Evolutionary conservation across 2,113 vertebrate species (phyloP).

Genomic region (Mirza zaza): DNA sequence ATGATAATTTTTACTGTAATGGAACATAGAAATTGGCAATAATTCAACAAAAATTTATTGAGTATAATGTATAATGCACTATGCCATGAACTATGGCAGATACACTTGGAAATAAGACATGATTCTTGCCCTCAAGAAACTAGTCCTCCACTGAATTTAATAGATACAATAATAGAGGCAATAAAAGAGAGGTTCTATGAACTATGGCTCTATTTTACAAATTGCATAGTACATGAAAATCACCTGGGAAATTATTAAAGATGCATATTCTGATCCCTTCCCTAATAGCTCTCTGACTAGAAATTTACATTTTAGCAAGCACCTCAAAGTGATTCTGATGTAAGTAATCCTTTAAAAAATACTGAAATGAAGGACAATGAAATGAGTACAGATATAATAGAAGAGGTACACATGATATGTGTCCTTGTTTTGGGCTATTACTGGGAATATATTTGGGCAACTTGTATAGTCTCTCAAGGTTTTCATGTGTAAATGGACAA

Average conservation of each 20-base stretch:
- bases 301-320: constrained; percentile 34
- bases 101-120: background rate
- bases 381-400: background rate
- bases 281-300: background rate
- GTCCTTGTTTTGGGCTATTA: background rate
- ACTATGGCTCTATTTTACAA: background rate
- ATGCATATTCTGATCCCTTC: background rate
- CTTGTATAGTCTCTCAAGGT: background rate
- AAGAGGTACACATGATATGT: background rate
- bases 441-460: background rate
- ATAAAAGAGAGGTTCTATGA: constrained; percentile 1
- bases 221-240: constrained; percentile 18
- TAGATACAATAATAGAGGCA: background rate
- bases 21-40: constrained; percentile 39
- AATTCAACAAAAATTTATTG: constrained; percentile 52
- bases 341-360: constrained; percentile 10
- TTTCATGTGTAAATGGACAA: background rate
- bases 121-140: constrained; percentile 14
- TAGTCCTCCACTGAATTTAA: constrained; percentile 26
- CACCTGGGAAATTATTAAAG: constrained; percentile 48
- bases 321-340: background rate
- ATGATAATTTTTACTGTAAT: constrained; percentile 29
- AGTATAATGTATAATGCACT: background rate
- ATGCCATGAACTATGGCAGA: background rate
- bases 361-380: background rate